These are phyloP conservation scores for Drosophila austrosaltans DNA, from an alignment of 2,888 invertebrate species.

Conservation along the genomic window DNA sequence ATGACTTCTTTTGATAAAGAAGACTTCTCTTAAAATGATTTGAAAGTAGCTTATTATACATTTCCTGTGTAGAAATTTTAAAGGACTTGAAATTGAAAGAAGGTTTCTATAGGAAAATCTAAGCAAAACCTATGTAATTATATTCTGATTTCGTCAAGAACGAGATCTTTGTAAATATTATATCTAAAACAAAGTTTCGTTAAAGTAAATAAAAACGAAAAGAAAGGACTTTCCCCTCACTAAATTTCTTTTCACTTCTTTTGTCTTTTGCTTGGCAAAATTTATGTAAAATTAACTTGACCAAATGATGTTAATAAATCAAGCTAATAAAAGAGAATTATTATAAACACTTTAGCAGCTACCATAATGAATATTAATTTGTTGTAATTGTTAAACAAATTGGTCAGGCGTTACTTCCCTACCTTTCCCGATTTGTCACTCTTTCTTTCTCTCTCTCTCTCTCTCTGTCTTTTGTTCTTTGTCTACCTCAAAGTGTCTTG, in stretches of 20 bases:
- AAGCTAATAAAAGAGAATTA: conserved; percentile 14
- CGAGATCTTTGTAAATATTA: too few relatives aligned
- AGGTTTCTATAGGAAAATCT: too few relatives aligned
- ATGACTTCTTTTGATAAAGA: too few relatives aligned
- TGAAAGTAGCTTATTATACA: too few relatives aligned
- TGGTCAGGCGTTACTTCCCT: neutral
- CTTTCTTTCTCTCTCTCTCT: neutral
- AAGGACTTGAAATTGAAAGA: too few relatives aligned
- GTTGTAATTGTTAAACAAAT: conserved; percentile 29
- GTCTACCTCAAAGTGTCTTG: neutral
- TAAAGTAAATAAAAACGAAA: too few relatives aligned
- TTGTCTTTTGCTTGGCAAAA: neutral
- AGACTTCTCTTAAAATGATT: too few relatives aligned
- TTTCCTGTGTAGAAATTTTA: too few relatives aligned
- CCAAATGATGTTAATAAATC: conserved; percentile 41
- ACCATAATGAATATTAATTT: conserved; percentile 45
- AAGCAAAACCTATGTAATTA: too few relatives aligned
- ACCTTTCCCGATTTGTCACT: neutral
- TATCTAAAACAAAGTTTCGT: too few relatives aligned
- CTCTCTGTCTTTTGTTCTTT: neutral
- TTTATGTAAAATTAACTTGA: neutral
- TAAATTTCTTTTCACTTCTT: neutral
- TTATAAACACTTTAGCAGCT: conserved; percentile 44
- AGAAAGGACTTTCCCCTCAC: too few relatives aligned
- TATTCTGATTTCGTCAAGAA: too few relatives aligned